phyloP scores from a whole-genome alignment of 2,113 vertebrate species.

The Equus quagga region DNA sequence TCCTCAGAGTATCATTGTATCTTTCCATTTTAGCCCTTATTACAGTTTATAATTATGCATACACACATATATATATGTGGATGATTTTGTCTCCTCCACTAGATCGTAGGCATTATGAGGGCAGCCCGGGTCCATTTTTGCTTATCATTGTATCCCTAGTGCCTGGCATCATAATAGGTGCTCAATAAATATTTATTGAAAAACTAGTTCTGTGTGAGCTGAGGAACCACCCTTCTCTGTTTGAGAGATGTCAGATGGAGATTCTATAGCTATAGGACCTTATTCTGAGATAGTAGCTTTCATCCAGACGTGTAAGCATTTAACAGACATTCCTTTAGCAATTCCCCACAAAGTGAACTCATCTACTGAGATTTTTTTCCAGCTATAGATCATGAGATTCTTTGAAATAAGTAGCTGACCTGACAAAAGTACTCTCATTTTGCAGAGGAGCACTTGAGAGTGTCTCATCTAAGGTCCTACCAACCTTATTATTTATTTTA shows the following conservation, averaged over 20 bases:
- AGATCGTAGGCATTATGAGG: not conserved
- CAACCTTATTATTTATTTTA: not conserved
- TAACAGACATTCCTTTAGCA: not conserved
- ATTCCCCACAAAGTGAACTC: not conserved
- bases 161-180: not conserved
- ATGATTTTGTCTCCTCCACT: not conserved
- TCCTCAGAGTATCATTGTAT: not conserved
- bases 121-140: not conserved
- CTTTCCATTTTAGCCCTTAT: constrained; percentile 28
- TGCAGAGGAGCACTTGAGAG: not conserved
- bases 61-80: not conserved
- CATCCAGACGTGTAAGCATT: not conserved
- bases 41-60: not conserved
- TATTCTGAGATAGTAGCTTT: not conserved
- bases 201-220: not conserved
- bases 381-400: not conserved
- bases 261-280: not conserved
- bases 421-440: not conserved
- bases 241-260: not conserved
- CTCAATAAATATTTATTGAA: not conserved
- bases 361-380: not conserved
- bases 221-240: not conserved
- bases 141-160: not conserved
- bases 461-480: not conserved
- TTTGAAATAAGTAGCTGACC: not conserved